Percentiles rank a stretch among this genome's conserved stretches.
Evolutionary conservation across 2,888 invertebrate species (phyloP).

Genomic region (Drosophila imparisetae): DNA sequence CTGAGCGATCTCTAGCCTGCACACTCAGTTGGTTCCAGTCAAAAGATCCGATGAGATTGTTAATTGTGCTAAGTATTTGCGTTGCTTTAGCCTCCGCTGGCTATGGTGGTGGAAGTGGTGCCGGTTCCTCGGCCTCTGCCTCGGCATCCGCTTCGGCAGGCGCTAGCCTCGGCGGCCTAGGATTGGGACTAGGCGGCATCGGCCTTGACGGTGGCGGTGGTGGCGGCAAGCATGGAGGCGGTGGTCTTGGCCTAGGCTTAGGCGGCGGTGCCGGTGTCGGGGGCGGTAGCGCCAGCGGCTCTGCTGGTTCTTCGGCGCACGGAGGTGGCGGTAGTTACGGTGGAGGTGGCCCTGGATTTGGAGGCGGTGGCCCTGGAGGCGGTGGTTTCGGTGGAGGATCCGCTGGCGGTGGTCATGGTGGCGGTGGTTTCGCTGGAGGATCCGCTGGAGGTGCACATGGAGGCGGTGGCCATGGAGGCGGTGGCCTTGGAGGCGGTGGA

Average conservation of each 20-base stretch:
- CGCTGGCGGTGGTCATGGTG: slow-evolving; percentile 8
- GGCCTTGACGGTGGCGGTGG: slow-evolving; percentile 39
- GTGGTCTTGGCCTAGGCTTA: slow-evolving; percentile 3
- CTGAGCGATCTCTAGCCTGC: slow-evolving; percentile 29
- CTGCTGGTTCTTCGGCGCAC: slow-evolving; percentile 18
- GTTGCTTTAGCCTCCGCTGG: slow-evolving; percentile 68
- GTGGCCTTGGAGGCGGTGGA: slow-evolving; percentile 7
- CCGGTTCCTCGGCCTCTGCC: slow-evolving; percentile 40
- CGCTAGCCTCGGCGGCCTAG: slow-evolving; percentile 32
- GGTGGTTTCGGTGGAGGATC: slow-evolving; percentile 2
- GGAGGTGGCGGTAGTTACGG: slow-evolving; percentile 28
- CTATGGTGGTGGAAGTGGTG: slow-evolving; percentile 56
- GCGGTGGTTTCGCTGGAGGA: slow-evolving; percentile 18
- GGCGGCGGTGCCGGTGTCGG: slow-evolving; percentile 4
- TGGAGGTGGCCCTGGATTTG: slow-evolving; percentile 25
- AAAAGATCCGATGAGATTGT: slow-evolving; percentile 73
- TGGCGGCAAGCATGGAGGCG: slow-evolving; percentile 34
- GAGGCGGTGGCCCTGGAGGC: slow-evolving; percentile 18
- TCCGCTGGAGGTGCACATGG: slow-evolving; percentile 10
- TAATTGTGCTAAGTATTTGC: slow-evolving; percentile 71
- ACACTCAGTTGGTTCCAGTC: slow-evolving; percentile 57
- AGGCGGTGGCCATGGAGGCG: slow-evolving; percentile 1
- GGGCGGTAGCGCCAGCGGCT: slow-evolving; percentile 8
- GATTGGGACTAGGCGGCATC: slow-evolving; percentile 38
- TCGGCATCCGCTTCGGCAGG: slow-evolving; percentile 53